phyloP scores from a whole-genome alignment of 1,140 invertebrate species.

The Araneus ventricosus region DNA sequence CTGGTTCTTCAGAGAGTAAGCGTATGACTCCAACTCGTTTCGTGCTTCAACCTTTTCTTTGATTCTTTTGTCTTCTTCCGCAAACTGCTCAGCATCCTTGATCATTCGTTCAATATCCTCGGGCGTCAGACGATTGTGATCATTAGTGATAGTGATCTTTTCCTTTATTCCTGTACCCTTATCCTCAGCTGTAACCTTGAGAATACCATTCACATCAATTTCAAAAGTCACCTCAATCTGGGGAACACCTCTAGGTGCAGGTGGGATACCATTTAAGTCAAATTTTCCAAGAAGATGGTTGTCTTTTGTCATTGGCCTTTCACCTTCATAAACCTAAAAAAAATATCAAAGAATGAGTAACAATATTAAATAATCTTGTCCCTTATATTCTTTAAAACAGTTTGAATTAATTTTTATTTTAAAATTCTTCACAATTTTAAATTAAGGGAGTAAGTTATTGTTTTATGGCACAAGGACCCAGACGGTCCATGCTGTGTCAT shows the following conservation, averaged over 20 bases:
- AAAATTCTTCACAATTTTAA: too few species aligned
- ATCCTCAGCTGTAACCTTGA: slow-evolving; percentile 97
- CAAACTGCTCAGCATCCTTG: slow-evolving; percentile 98
- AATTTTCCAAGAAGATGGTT: slow-evolving; percentile 99
- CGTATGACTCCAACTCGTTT: slow-evolving; percentile 94
- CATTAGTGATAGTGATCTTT: slow-evolving; percentile 99
- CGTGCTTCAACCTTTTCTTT: slow-evolving; percentile 98
- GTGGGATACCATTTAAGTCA: slow-evolving; percentile 98
- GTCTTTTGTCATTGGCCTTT: slow-evolving; percentile 99
- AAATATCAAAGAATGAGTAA: background rate
- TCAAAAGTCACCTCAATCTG: slow-evolving; percentile 97
- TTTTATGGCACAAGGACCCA: too few species aligned
- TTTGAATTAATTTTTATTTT: too few species aligned
- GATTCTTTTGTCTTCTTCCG: slow-evolving; percentile 98
- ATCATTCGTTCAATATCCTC: slow-evolving; percentile 99
- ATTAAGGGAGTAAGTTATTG: too few species aligned
- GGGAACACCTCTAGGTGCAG: slow-evolving; percentile 95
- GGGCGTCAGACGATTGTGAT: slow-evolving; percentile 97
- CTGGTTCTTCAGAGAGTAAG: slow-evolving; percentile 99
- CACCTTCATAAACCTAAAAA: slow-evolving; percentile 92
- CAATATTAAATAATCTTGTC: background rate
- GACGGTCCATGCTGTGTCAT: too few species aligned
- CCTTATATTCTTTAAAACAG: too few species aligned
- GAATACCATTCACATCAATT: slow-evolving; percentile 99
- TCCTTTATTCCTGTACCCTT: slow-evolving; percentile 99